Evolutionary conservation across 2,797 vertebrate species (phyloP), one percentile per base, ranked within the genome.

Genomic region (Karalla daura): DNA sequence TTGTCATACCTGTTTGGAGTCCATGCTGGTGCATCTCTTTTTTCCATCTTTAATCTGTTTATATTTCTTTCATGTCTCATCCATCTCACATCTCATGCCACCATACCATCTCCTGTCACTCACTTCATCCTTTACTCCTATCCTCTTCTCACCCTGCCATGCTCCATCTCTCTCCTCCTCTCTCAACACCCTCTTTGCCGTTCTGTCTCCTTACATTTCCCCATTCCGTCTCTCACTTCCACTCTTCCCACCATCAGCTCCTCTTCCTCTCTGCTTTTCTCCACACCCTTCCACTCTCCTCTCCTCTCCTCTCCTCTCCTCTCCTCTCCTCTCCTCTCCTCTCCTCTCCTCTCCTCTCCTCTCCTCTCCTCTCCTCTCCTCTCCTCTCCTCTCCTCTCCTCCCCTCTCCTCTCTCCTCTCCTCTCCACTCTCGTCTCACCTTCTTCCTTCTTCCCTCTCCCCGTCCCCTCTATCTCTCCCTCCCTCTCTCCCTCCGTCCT

Each of bases 401-500:
- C 43, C 39, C 13, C 50, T 52, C 10, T 46, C 30, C 30, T 14
- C 37, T 45, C 49, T 32, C n/a, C n/a, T n/a, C n/a, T n/a, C n/a
- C n/a, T n/a, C 18, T 43, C 10, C 18, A 28, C 13, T 15, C 18
- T 8, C n/a, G 1, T 54, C 39, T 49, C 15, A 5, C 59, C 53
- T 41, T 46, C 14, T 9, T 5, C 32, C 20, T 37, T 46, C 30
- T 27, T 36, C 39, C 17, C 32, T 23, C 63, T 46, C 39, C 13
- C 50, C 47, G 15, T 46, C 30, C 30, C 15, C 41, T 45, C 45
- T 32, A 9, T 46, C 25, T 36, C 47, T 21, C 44, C 32, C 49
- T 45, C 74, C 60, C 47, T 21, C 44, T 28, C 49, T 45, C 74
- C 60, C 36, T 74, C 70, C 24, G 41, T 82, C 80, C 76, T 95